These are phyloP conservation scores for Lates calcarifer DNA, from an alignment of 2,113 vertebrate genomes.

Conservation along the genomic window DNA sequence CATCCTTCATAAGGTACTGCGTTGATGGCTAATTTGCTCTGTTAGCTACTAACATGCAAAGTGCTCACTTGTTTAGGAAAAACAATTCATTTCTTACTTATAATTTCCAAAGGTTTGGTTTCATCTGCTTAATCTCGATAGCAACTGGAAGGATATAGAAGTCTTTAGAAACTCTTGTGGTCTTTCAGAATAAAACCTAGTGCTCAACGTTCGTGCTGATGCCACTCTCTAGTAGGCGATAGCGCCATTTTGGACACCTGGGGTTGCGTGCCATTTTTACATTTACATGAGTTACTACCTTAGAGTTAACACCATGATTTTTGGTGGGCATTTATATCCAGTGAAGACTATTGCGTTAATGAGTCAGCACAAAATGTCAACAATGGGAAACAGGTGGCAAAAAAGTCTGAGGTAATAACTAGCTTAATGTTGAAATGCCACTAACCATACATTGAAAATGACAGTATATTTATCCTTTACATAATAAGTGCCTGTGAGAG, in stretches of 20 bases:
- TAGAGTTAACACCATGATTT: constrained; percentile 28
- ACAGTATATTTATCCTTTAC: constrained; percentile 51
- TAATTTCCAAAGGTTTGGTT: constrained; percentile 82
- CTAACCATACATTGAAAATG: constrained; percentile 58
- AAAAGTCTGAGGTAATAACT: constrained; percentile 74
- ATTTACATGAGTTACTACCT: constrained; percentile 40
- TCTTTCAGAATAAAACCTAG: constrained; percentile 43
- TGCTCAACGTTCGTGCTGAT: background rate
- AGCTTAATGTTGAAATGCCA: constrained; percentile 59
- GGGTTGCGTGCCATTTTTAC: constrained; percentile 22
- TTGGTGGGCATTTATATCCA: constrained; percentile 59
- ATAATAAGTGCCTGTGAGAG: constrained; percentile 31
- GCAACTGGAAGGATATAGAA: constrained; percentile 78
- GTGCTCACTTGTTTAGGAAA: constrained; percentile 70
- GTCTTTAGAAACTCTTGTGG: constrained; percentile 58
- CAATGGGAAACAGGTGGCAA: constrained; percentile 40
- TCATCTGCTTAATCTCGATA: constrained; percentile 80
- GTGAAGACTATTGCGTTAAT: constrained; percentile 65
- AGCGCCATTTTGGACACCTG: constrained; percentile 16
- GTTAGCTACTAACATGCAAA: constrained; percentile 77
- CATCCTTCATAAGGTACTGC: constrained; percentile 56
- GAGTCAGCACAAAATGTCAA: constrained; percentile 53
- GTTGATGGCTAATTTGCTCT: constrained; percentile 64
- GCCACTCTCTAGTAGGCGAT: constrained; percentile 4
- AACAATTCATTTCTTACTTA: constrained; percentile 49